These are phyloP conservation scores for Drosophila nasuta DNA, from an alignment of 1,140 invertebrate genomes.

Conservation along the genomic window DNA sequence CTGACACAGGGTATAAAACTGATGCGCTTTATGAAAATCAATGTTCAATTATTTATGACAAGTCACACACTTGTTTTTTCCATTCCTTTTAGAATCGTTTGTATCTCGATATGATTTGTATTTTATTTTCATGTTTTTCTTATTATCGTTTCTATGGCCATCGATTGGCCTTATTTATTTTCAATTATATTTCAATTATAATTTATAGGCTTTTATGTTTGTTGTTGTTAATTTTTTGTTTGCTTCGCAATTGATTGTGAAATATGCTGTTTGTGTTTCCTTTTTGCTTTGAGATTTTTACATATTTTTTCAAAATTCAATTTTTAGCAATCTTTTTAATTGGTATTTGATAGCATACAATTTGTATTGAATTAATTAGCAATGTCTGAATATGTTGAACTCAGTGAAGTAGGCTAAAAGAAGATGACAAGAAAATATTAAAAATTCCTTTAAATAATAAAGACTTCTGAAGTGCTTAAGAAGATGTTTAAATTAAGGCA, in stretches of 20 bases:
- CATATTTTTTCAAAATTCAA: neutral
- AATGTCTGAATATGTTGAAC: neutral
- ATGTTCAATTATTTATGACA: slow-evolving; percentile 10
- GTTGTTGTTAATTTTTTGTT: neutral
- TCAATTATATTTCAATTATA: slow-evolving; percentile 10
- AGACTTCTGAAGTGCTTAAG: too few species aligned
- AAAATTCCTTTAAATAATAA: too few species aligned
- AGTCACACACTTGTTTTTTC: neutral
- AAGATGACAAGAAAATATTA: too few species aligned
- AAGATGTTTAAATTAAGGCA: neutral
- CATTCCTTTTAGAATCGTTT: neutral
- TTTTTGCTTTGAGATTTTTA: neutral
- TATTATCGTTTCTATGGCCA: neutral
- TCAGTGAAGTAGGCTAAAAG: too few species aligned
- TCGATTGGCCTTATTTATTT: slow-evolving; percentile 12
- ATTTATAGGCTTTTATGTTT: neutral
- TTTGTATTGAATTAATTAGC: neutral
- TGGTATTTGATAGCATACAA: neutral
- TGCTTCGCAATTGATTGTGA: neutral
- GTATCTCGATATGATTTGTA: neutral
- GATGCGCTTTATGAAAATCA: neutral
- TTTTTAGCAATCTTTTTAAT: neutral
- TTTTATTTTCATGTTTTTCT: neutral
- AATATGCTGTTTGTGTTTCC: neutral
- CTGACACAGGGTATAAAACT: neutral